Base-by-base conservation (phyloP, 2,888 invertebrate species). In the Synergus gifuensis region DNA sequence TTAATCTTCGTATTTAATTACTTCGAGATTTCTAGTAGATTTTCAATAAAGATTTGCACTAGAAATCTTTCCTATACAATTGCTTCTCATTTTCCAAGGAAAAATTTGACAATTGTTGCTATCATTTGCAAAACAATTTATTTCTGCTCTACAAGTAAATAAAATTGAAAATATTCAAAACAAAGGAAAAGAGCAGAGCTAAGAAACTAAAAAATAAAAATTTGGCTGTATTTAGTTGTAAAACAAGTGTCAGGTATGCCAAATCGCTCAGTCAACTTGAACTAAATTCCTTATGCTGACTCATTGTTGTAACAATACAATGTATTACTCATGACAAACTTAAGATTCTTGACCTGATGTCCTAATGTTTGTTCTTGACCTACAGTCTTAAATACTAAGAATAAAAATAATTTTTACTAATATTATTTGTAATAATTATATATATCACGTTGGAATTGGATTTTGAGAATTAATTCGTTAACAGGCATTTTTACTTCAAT, bases 211-310 rank as follows among this genome's bases (percentile, higher is more conserved):
- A 28, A 12, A 62, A 28, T 12, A 28, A 62, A 62, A 2, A 62
- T 14, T 62, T 14, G 14, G 28, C 62, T 58, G 5, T 11, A 36
- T 73, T 40, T 18, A 28, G 14, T 73, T 58, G 54, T 73, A n/a
- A 54, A 73, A 73, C 54, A 73, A 73, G 73, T 73, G 54, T 73
- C 73, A 73, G 36, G 36, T 36, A 54, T 73, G 73, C 28, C 73
- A 54, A 73, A 73, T 73, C 28, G 54, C 54, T 36, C 18, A 54
- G 73, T 73, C 73, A 73, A 73, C 73, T 73, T 73, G 73, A 73
- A 36, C 73, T 73, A 58, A 54, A 73, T 73, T 73, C 54, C 69
- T n/a, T 54, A 73, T 73, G 54, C 73, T 73, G 73, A 73, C 54
- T 73, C 73, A 73, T 73, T 73, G 73, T 58, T 73, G 54, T 58